Evolutionary conservation across 2,888 invertebrate genomes (phyloP), one percentile per base, ranked within the genome.

Genomic region (Eremobia ochroleuca): DNA sequence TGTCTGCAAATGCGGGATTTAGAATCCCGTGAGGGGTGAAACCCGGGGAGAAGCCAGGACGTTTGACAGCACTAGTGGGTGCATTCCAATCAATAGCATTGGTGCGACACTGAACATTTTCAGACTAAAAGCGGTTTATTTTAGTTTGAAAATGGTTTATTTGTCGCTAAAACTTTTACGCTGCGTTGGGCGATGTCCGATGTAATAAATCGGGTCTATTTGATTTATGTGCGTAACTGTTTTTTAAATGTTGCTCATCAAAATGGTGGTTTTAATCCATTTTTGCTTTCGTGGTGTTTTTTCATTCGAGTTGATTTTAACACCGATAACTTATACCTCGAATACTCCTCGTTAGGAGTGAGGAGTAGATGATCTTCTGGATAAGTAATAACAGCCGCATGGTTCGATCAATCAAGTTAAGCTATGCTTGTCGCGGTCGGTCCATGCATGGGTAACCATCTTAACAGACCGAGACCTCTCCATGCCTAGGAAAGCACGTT

Each of bases 131-230:
- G 43, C 21, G 15, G 40, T 82, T 82, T 83, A 76, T 88, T 89
- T 86, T 81, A 68, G 62, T 77, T 76, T 72, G 65, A 25, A 81
- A 79, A 89, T 69, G 77, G 77, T 89, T 83, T 86, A 85, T 87
- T 86, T 86, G 67, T 75, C 61, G 62, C 75, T 76, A 76, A 85
- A 88, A 85, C 77, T 83, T 85, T 83, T 82, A 82, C 80, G 73
- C 85, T 73, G 75, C 74, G 79, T 81, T 70, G 66, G 70, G 59
- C 74, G 64, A 75, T 77, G 77, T 78, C 59, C 74, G 73, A 76
- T 89, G 88, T 83, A 85, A 74, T 85, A 86, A 88, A 89, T 86
- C 81, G 76, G 74, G 72, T 67, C 65, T 65, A 40, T 82, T 77
- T 87, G 89, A 87, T 87, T 83, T 85, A 89, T 85, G 31, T 55